Evolutionary conservation across 1,140 invertebrate species (phyloP).

Genomic region (Brevipalpus yothersi): DNA sequence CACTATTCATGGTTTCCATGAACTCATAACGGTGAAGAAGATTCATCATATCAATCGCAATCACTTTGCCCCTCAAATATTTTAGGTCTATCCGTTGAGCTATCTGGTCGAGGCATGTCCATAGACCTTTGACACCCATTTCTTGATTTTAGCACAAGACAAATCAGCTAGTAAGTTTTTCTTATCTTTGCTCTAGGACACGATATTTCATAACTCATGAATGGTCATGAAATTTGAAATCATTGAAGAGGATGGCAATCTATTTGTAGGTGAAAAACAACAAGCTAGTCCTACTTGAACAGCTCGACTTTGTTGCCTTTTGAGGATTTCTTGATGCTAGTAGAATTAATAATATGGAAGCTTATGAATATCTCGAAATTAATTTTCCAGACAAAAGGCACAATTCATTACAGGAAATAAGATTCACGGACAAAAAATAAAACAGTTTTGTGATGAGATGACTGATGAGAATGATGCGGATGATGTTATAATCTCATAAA

Average conservation of each 20-base stretch:
- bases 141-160: no score
- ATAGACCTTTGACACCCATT: no score
- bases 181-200: constrained; percentile 26
- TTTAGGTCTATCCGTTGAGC: no score
- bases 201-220: constrained; percentile 13
- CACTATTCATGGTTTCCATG: no score
- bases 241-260: constrained; percentile 40
- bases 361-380: constrained; percentile 21
- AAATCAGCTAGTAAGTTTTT: constrained; percentile 39
- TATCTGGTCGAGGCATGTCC: no score
- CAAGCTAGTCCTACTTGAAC: constrained; percentile 14
- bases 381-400: constrained; percentile 12
- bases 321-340: constrained; percentile 60
- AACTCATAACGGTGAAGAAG: no score
- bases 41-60: no score
- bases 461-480: neutral
- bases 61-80: no score
- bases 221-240: constrained; percentile 69
- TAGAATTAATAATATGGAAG: constrained; percentile 21
- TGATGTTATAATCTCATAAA: neutral
- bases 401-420: constrained; percentile 16
- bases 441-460: neutral
- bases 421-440: neutral
- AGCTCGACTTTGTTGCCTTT: constrained; percentile 53
- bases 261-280: constrained; percentile 13